Evolutionary conservation across 92 coral and sea anemone species (phyloP), one percentile per base, ranked within the genome.

Genomic region (Bergia sp.): DNA sequence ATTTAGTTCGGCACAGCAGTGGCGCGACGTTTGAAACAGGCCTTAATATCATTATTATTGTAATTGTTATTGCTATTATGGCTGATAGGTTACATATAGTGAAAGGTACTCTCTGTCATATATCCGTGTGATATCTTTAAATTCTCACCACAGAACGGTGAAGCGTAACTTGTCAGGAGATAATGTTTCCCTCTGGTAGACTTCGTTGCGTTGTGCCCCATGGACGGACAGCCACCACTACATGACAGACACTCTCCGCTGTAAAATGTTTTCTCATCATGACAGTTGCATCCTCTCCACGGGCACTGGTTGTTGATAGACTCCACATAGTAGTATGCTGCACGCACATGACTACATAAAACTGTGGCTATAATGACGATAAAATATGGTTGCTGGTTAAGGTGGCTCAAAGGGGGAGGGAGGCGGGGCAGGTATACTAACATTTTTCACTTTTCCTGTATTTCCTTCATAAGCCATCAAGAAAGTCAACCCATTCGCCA

Each of bases 221-320:
- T 20, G 67, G 71, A 80, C 42, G 85, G 72, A 80, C 85, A 80
- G 29, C 20, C 85, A 23, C 58, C 85, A 13, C 37, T 12, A 43
- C 85, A 80, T 36, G 85, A 80, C 85, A 80, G 61, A 55, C 85
- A 80, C 12, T 13, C 37, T 12, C 85, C 85, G 7, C 36, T 61
- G 43, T 37, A 53, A 37, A 80, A 80, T 13, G 42, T 9, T 2
- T 5, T 39, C 11, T 80, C 72, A 38, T 80, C 85, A 57, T 12
- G 43, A 57, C 85, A 55, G 7, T 37, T 53, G 71, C 53, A 80
- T 8, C 71, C 85, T 50, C 45, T 50, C 85, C 85, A 80, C 21
- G 85, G 85, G 29, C 85, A 80, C 43, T 23, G 15, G 85, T 67
- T 79, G 83, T 55, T 58, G 67, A 80, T 80, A 1, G 71, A 10